Percentiles rank a stretch among this genome's conserved stretches.
Evolutionary conservation across 2,888 invertebrate genomes (phyloP).

Genomic region (Acanthosoma haemorrhoidale): DNA sequence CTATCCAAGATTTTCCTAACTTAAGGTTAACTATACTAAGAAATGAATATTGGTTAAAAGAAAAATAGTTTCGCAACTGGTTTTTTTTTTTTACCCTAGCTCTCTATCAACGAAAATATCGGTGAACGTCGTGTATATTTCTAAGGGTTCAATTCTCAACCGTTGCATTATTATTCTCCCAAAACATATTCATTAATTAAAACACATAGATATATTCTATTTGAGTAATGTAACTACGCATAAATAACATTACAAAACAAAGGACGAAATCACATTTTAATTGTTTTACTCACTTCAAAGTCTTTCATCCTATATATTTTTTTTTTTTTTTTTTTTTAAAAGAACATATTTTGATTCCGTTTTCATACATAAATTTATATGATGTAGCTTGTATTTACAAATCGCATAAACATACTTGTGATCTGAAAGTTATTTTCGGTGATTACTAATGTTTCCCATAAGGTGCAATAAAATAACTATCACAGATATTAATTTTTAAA

Average conservation of each 20-base stretch:
- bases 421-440: not conserved
- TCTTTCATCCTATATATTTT: slow-evolving; percentile 4
- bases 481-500: slow-evolving; percentile 36
- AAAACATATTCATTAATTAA: no score
- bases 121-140: no score
- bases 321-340: not conserved
- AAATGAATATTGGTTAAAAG: no score
- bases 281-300: slow-evolving; percentile 5
- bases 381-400: not conserved
- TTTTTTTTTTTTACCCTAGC: no score
- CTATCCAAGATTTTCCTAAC: no score
- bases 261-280: slow-evolving; percentile 1
- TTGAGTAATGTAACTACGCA: no score
- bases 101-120: no score
- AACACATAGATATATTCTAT: no score
- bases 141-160: no score
- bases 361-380: not conserved
- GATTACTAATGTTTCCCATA: slow-evolving; percentile 1
- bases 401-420: not conserved
- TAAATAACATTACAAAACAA: not conserved
- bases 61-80: no score
- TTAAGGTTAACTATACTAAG: no score
- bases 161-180: no score
- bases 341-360: not conserved
- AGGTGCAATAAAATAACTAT: slow-evolving; percentile 37